Base-by-base conservation (phyloP, 92 coral and sea anemone genomes). In the Porites evermanni region DNA sequence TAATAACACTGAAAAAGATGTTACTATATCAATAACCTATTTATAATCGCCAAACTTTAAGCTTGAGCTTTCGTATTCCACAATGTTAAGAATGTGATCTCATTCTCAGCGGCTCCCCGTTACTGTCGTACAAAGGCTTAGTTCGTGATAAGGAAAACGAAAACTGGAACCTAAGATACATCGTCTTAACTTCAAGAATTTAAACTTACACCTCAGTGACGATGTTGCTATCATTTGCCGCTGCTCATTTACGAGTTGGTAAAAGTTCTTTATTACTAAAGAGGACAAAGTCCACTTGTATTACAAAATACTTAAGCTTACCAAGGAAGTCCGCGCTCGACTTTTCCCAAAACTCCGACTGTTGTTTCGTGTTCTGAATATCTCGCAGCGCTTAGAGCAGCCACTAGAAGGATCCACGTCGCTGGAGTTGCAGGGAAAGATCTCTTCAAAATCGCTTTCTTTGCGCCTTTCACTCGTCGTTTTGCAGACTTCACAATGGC, bases 371-470 rank as follows among this genome's bases (percentile, higher is more conserved):
- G 98, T 75, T 97, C 97, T 8, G 97, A 87, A 78, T 93, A 90
- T 78, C 99, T 89, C 7, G 99, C 99, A 9, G 97, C 98, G 86
- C 97, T 93, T 21, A 97, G 72, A 1, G 99, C 98, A 53, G 96
- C 94, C 29, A 97, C 98, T n/a, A 97, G 89, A 78, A 97, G 90
- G 6, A 97, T 80, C 99, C 99, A 97, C 17, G 99, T 89, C 12
- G 91, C 91, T 12, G 99, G 99, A 8, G 99, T 97, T 19, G 99
- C 99, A 3, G 99, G 99, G 56, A 93, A 97, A 16, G 96, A 94
- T 58, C 97, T 92, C 78, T 95, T 97, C 66, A 97, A 85, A 84
- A 97, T 88, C 67, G 94, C 91, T 7, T 93, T 91, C 79, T 93
- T 92, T 19, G 91, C 88, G 10, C 92, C 95, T 44, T 95, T 97